Conservation (phyloP, 2,113 vertebrate species). For the Phainopepla nitens region DNA sequence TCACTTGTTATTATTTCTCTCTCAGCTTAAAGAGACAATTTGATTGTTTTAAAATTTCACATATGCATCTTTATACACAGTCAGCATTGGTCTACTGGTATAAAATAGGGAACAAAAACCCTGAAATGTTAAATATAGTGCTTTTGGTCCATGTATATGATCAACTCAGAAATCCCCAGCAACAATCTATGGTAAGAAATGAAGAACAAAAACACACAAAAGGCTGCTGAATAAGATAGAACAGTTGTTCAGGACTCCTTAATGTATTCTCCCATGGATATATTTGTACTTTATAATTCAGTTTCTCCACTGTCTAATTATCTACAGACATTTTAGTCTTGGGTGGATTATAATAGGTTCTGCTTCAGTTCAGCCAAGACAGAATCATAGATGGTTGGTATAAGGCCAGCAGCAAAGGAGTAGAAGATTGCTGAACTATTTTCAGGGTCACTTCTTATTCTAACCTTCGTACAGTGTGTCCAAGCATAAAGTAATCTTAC, state of each 20-base stretch:
- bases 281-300: constrained; percentile 24
- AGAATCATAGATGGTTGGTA: background rate
- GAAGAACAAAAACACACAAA: background rate
- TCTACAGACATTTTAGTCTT: constrained; percentile 26
- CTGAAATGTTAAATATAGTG: background rate
- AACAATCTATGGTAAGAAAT: background rate
- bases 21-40: background rate
- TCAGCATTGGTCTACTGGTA: background rate
- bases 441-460: constrained; percentile 13
- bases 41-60: background rate
- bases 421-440: constrained; percentile 3
- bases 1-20: background rate
- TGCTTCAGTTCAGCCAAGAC: constrained; percentile 33
- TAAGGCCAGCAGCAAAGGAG: constrained; percentile 4
- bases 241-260: background rate
- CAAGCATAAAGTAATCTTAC: background rate
- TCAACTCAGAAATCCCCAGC: background rate
- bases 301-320: constrained; percentile 23
- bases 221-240: background rate
- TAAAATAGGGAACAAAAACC: background rate
- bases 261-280: background rate
- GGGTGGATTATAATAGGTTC: constrained; percentile 34
- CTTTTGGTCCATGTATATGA: background rate
- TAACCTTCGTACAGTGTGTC: background rate
- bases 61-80: background rate